A percentile compares a stretch with the other conserved stretches of the same genome.
Evolutionary conservation across 1,140 invertebrate genomes (phyloP).

Genomic region (Goniozus legneri): DNA sequence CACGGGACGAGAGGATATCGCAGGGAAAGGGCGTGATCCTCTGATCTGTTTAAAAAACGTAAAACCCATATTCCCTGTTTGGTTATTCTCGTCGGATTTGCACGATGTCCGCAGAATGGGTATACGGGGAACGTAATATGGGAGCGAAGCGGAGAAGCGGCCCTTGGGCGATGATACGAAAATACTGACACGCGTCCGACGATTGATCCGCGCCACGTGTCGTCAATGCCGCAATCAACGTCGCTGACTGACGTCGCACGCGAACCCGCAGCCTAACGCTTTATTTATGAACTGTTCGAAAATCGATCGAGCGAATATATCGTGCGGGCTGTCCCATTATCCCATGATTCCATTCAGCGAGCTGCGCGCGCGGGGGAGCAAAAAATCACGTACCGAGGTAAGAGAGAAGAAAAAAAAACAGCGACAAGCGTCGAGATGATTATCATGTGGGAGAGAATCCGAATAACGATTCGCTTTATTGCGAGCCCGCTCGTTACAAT

Average conservation of each 20-base stretch:
- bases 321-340: slow-evolving; percentile 9
- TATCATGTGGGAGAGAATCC: too few relatives aligned
- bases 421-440: too few relatives aligned
- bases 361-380: too few relatives aligned
- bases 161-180: slow-evolving; percentile 47
- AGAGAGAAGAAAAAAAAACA: too few relatives aligned
- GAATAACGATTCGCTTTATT: too few relatives aligned
- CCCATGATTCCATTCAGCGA: not conserved
- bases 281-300: slow-evolving; percentile 51
- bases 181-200: slow-evolving; percentile 50
- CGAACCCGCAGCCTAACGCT: slow-evolving; percentile 37
- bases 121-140: not conserved
- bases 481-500: too few relatives aligned
- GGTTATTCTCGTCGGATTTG: slow-evolving; percentile 10
- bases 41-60: too few relatives aligned
- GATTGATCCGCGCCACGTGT: slow-evolving; percentile 53
- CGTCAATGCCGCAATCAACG: slow-evolving; percentile 52
- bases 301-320: slow-evolving; percentile 16
- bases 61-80: too few relatives aligned
- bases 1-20: too few relatives aligned
- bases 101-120: slow-evolving; percentile 1
- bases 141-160: slow-evolving; percentile 13
- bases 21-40: too few relatives aligned
- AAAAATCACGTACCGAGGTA: too few relatives aligned
- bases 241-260: slow-evolving; percentile 42